Evolutionary conservation across 2,797 vertebrate genomes (phyloP).

Genomic region (Moxostoma hubbsi): DNA sequence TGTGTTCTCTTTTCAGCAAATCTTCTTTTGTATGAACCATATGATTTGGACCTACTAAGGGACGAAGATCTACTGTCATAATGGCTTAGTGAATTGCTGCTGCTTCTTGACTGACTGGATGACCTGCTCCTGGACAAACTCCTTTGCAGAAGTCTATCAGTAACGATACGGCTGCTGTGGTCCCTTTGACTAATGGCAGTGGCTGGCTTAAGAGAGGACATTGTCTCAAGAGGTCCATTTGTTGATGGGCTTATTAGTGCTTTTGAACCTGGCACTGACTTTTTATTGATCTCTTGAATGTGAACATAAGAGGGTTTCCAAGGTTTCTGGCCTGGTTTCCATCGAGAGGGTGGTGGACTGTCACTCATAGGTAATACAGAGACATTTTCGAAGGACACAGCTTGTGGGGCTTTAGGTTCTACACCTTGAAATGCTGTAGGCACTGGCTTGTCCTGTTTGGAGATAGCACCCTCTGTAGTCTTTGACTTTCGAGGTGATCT

Average conservation of each 20-base stretch:
- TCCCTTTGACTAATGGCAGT: slow-evolving; percentile 74
- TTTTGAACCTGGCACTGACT: slow-evolving; percentile 74
- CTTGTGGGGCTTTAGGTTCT: slow-evolving; percentile 69
- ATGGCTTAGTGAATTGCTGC: slow-evolving; percentile 75
- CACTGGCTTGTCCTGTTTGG: slow-evolving; percentile 73
- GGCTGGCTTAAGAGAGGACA: slow-evolving; percentile 66
- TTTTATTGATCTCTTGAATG: slow-evolving; percentile 89
- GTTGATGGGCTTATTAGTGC: slow-evolving; percentile 66
- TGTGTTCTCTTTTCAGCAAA: slow-evolving; percentile 70
- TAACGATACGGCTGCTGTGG: slow-evolving; percentile 71
- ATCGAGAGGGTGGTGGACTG: slow-evolving; percentile 94
- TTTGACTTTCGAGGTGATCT: slow-evolving; percentile 78
- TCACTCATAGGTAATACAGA: slow-evolving; percentile 93
- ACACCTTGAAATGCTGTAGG: slow-evolving; percentile 70
- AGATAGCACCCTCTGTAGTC: slow-evolving; percentile 69
- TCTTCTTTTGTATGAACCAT: slow-evolving; percentile 73
- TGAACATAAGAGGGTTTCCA: slow-evolving; percentile 97
- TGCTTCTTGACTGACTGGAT: slow-evolving; percentile 83
- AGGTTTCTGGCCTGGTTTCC: slow-evolving; percentile 97
- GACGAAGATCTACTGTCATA: slow-evolving; percentile 79
- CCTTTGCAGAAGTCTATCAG: slow-evolving; percentile 73
- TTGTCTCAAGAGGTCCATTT: slow-evolving; percentile 66
- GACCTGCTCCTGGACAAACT: slow-evolving; percentile 85
- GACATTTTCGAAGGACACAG: slow-evolving; percentile 79
- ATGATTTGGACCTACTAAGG: slow-evolving; percentile 83